phyloP scores from a whole-genome alignment of 2,888 invertebrate genomes.

The Pterobdella sp. region DNA sequence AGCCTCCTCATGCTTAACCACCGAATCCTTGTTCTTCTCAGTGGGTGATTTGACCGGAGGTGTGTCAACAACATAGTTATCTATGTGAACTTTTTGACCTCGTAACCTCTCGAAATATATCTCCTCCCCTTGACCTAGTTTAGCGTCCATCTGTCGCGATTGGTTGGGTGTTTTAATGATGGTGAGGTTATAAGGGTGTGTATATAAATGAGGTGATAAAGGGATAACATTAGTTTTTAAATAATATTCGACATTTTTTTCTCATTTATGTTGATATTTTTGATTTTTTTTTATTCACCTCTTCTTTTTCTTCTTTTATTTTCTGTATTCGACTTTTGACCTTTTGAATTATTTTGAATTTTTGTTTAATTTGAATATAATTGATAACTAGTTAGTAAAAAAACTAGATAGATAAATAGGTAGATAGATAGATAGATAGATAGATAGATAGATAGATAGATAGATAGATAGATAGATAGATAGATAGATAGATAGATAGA shows the following conservation, averaged over 20 bases:
- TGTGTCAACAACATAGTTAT: slow-evolving; percentile 12
- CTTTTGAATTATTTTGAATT: too few relatives aligned
- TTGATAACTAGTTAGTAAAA: too few relatives aligned
- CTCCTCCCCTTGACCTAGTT: slow-evolving; percentile 7
- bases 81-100: slow-evolving; percentile 2
- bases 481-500: too few relatives aligned
- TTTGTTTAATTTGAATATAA: too few relatives aligned
- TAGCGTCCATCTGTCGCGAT: not conserved
- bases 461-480: too few relatives aligned
- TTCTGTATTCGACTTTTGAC: slow-evolving; percentile 71
- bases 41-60: slow-evolving; percentile 11
- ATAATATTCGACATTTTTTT: not conserved
- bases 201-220: not conserved
- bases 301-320: slow-evolving; percentile 7
- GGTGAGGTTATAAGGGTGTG: not conserved
- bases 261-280: not conserved
- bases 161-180: not conserved
- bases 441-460: too few relatives aligned
- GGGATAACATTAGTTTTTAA: too few relatives aligned
- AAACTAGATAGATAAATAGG: too few relatives aligned
- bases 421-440: too few relatives aligned
- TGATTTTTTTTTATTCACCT: slow-evolving; percentile 11
- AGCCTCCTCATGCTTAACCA: slow-evolving; percentile 1
- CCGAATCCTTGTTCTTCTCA: slow-evolving; percentile 20
- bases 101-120: slow-evolving; percentile 12